Conservation (phyloP, 53 echinoderm and acorn worm species). For the Pentamera pediparva region DNA sequence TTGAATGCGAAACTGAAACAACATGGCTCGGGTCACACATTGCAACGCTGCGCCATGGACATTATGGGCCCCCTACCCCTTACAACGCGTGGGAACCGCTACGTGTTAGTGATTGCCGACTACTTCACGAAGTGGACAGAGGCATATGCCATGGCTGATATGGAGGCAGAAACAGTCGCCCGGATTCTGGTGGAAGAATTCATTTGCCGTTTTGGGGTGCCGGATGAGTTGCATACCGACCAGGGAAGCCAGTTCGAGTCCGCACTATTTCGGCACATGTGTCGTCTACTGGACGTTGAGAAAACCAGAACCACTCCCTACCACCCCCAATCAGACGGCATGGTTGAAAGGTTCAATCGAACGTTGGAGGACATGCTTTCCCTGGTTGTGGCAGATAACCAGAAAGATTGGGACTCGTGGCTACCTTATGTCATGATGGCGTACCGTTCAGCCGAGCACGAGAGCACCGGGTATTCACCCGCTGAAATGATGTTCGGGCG, state of each 20-base stretch:
- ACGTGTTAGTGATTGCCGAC: neutral
- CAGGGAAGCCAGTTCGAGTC: conserved; percentile 21
- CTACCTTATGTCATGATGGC: conserved; percentile 44
- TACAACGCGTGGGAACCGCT: neutral
- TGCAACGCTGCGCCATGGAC: conserved; percentile 15
- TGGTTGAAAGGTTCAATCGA: conserved; percentile 20
- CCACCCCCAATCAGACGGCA: conserved; percentile 6
- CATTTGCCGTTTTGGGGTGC: conserved; percentile 9
- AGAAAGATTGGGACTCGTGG: neutral
- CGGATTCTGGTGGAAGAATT: conserved; percentile 15
- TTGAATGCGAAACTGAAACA: neutral
- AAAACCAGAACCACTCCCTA: conserved; percentile 17
- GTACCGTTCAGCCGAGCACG: conserved; percentile 49
- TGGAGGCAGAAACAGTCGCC: conserved; percentile 28
- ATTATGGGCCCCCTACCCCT: neutral
- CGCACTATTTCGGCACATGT: neutral
- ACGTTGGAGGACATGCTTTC: neutral
- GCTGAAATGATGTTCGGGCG: conserved; percentile 53
- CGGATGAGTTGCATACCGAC: neutral
- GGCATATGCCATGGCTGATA: conserved; percentile 10
- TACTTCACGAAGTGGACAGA: conserved; percentile 23
- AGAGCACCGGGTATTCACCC: conserved; percentile 35
- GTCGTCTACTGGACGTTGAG: neutral
- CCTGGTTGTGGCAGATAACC: neutral
- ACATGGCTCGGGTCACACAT: neutral